Percentiles rank a stretch among this genome's conserved stretches.
These are phyloP conservation scores for Cantharis rufa DNA, from an alignment of 2,888 invertebrate species.

Conservation along the genomic window DNA sequence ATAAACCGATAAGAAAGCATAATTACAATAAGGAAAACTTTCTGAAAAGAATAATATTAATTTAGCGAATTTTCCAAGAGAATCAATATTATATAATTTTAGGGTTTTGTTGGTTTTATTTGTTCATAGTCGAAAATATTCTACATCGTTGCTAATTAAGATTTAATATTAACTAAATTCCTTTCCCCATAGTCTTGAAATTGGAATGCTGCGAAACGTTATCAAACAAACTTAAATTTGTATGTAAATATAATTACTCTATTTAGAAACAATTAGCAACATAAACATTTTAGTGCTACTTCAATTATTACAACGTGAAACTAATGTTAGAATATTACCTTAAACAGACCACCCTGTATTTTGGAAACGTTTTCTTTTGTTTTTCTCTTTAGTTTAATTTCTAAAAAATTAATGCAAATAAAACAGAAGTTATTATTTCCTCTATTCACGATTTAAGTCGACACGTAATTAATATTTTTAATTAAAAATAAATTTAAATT, in stretches of 20 bases:
- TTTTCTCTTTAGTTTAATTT: neutral
- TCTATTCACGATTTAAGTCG: neutral
- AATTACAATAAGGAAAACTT: neutral
- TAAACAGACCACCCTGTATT: neutral
- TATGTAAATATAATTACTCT: neutral
- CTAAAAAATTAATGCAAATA: neutral
- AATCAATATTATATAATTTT: neutral
- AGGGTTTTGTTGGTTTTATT: neutral
- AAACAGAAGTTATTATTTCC: neutral
- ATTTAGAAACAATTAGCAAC: neutral
- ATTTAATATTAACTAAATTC: neutral
- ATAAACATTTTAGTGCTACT: neutral
- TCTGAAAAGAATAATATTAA: neutral
- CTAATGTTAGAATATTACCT: too few relatives aligned
- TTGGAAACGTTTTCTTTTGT: neutral
- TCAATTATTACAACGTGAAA: neutral
- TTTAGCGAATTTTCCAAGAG: neutral
- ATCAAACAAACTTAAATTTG: neutral
- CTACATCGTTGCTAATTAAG: neutral
- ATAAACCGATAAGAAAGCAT: neutral
- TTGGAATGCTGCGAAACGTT: neutral
- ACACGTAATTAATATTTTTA: neutral
- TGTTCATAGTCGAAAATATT: neutral
- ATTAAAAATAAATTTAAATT: neutral
- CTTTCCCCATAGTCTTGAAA: neutral